Base-by-base conservation (phyloP, 1,140 invertebrate species). In the Centruroides sculpturatus region DNA sequence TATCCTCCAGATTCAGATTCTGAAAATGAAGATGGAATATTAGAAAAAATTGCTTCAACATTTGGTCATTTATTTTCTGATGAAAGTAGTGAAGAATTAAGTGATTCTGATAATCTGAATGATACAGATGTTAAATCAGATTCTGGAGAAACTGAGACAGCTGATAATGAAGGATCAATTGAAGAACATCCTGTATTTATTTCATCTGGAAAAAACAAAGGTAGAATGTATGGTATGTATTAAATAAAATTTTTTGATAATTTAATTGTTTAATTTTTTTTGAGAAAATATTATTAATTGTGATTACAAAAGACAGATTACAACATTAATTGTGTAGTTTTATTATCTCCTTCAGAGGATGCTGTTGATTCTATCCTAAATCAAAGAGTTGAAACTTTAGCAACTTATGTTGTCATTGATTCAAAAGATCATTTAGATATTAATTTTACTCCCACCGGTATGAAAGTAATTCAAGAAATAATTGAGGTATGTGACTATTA, bases 1-100 rank as follows among this genome's bases (percentile, higher is more conserved):
- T 79, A 84, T 66, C 77, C 85, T 66, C 80, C 81, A 56, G 85
- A 87, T 63, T 86, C 85, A 0, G 87, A 89, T 72, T 87, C 85
- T 0, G 87, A 90, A 66, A 85, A 85, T 66, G 86, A 89, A 74
- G 72, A 66, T 57, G 62, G 56, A 46, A 62, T 57, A 12, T 53
- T 53, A 9, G 60, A 12, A 51, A 51, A 58, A 72, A 72, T 87
- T 48, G 80, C 82, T 0, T 81, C 78, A 55, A 83, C 83, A 48
- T 83, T 87, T 63, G 81, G 81, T 57, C 83, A 87, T 73, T 74
- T 89, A 59, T 87, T 89, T 72, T 85, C 83, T n/a, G 65, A 63
- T 59, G 85, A 87, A 64, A 85, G 82, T 66, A 86, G 85, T 66
- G 83, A 82, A 47, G 83, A 84, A 56, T 81, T 81, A 12, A 84